Percentiles rank a stretch among this genome's conserved stretches.
Conservation (phyloP, 2,797 vertebrate genomes). For the Sylvia borin region DNA sequence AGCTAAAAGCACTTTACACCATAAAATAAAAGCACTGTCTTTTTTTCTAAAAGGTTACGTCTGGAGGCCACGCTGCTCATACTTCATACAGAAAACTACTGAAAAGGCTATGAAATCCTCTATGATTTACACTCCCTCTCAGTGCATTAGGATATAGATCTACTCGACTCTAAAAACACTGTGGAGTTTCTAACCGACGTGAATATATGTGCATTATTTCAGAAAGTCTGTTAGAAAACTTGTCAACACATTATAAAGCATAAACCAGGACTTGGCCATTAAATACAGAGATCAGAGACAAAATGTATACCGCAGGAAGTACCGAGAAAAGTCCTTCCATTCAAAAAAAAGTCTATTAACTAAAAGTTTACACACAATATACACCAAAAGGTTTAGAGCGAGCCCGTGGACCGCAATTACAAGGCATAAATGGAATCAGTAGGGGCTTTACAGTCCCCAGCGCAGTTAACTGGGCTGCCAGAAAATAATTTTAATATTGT, state of each 20-base stretch:
- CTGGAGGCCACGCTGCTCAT: conserved; percentile 83
- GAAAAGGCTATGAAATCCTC: conserved; percentile 83
- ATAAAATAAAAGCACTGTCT: conserved; percentile 86
- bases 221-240: conserved; percentile 81
- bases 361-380: conserved; percentile 61
- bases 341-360: conserved; percentile 67
- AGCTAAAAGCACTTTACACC: conserved; percentile 87
- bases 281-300: conserved; percentile 75
- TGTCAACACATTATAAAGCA: conserved; percentile 82
- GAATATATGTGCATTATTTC: conserved; percentile 82
- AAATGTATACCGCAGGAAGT: conserved; percentile 72
- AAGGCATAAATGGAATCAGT: conserved; percentile 63
- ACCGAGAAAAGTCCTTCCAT: conserved; percentile 66
- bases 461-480: conserved; percentile 67
- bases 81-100: conserved; percentile 85
- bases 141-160: conserved; percentile 83
- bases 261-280: conserved; percentile 77
- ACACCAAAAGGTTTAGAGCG: conserved; percentile 67
- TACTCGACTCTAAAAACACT: conserved; percentile 78
- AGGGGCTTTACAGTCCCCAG: conserved; percentile 61
- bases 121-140: conserved; percentile 81
- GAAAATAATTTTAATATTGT: conserved; percentile 75
- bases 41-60: conserved; percentile 85
- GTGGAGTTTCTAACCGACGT: conserved; percentile 77
- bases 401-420: conserved; percentile 65